Conservation (phyloP, 2,797 vertebrate genomes). For the Phyllotis vaccarum region DNA sequence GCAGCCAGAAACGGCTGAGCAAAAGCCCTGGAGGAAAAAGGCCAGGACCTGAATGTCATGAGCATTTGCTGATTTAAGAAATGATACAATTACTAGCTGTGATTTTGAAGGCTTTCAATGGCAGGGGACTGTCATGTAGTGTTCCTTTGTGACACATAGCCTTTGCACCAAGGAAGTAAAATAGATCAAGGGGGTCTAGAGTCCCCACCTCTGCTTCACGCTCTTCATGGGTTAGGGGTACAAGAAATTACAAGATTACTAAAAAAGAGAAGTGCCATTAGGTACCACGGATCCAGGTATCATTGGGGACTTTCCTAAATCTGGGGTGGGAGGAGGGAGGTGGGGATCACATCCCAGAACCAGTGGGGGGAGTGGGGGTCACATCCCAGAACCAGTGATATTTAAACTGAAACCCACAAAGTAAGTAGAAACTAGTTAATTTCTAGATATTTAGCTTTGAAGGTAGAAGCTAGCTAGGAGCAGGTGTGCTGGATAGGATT, state of each 20-base stretch:
- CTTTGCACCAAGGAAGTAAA: not conserved
- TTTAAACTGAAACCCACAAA: not conserved
- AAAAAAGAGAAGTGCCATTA: not conserved
- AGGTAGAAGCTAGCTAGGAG: not conserved
- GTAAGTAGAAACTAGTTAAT: not conserved
- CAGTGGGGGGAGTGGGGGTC: not conserved
- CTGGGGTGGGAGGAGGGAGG: not conserved
- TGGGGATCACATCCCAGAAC: not conserved
- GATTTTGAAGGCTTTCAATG: not conserved
- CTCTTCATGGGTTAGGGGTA: not conserved
- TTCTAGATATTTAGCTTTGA: conserved; percentile 1
- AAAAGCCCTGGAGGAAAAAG: not conserved
- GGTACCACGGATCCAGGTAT: not conserved
- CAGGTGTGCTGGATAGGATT: not conserved
- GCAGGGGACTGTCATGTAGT: not conserved
- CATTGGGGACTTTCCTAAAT: not conserved
- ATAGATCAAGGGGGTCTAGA: no score
- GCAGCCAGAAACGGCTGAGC: not conserved
- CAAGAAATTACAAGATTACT: not conserved
- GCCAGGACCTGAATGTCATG: not conserved
- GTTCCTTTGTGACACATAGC: not conserved
- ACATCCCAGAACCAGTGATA: not conserved
- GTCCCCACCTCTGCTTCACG: not conserved
- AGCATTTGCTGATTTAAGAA: not conserved
- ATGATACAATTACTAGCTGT: not conserved